A percentile compares a stretch with the other conserved stretches of the same genome.
Conservation (phyloP, 2,888 invertebrate genomes). For the Petrophora chlorosata region DNA sequence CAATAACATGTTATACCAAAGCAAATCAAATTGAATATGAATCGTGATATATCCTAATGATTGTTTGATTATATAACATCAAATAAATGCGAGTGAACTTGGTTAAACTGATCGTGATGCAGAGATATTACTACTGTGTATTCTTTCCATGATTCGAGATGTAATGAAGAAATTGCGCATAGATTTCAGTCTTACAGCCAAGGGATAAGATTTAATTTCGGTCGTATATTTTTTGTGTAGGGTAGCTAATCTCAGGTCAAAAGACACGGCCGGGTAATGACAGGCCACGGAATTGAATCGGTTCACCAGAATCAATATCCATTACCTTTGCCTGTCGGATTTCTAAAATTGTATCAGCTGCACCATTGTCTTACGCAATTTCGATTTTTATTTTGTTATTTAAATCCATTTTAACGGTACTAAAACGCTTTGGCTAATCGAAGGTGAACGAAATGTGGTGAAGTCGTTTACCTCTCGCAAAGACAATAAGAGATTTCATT, state of each 20-base stretch:
- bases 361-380: conserved; percentile 58
- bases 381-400: conserved; percentile 45
- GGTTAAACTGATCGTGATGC: conserved; percentile 55
- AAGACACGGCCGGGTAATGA: conserved; percentile 75
- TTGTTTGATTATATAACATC: conserved; percentile 39
- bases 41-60: conserved; percentile 64
- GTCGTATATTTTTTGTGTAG: conserved; percentile 14
- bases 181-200: conserved; percentile 12
- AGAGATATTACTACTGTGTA: conserved; percentile 36
- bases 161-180: conserved; percentile 3
- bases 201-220: conserved; percentile 23
- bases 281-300: conserved; percentile 60
- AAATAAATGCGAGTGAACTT: conserved; percentile 57
- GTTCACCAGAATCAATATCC: conserved; percentile 60
- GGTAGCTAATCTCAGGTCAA: conserved; percentile 62
- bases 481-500: conserved; percentile 14
- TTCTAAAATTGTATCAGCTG: conserved; percentile 58
- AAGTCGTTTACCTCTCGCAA: conserved; percentile 32
- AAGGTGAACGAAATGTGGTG: conserved; percentile 43
- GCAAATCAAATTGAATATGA: conserved; percentile 47
- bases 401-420: conserved; percentile 41
- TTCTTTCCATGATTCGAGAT: conserved; percentile 18
- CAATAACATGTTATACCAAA: conserved; percentile 41
- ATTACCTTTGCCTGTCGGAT: conserved; percentile 42
- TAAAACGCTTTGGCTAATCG: conserved; percentile 36